Conservation (phyloP, 2,888 invertebrate species). For the Trissonchulus latispiculum region DNA sequence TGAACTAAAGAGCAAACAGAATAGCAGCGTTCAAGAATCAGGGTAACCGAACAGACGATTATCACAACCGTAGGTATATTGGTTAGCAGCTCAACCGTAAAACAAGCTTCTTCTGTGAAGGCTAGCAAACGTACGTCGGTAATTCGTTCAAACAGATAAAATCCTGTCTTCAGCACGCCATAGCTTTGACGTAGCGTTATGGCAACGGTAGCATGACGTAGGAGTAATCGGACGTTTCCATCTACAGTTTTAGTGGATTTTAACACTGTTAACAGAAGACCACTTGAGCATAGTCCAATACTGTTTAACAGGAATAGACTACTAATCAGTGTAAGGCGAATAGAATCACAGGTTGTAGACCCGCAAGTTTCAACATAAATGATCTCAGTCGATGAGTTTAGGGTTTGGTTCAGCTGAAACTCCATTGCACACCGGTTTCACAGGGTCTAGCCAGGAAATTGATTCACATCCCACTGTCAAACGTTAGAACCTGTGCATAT, state of each 20-base stretch:
- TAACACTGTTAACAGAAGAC: background rate
- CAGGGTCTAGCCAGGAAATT: too few species aligned
- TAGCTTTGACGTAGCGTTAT: background rate
- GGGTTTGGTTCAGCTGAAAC: too few species aligned
- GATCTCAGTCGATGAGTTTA: too few species aligned
- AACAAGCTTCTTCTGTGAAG: background rate
- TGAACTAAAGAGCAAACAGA: background rate
- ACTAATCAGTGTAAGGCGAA: background rate
- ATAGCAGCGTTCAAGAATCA: background rate
- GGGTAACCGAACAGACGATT: background rate
- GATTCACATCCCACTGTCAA: too few species aligned
- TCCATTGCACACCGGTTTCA: too few species aligned
- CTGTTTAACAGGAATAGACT: background rate
- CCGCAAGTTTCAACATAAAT: background rate
- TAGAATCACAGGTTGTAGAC: background rate
- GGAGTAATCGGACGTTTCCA: background rate
- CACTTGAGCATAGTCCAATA: background rate
- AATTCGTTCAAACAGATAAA: background rate
- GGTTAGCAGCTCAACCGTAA: background rate
- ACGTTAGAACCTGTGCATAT: too few species aligned
- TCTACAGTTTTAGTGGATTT: background rate
- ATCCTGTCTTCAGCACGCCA: background rate
- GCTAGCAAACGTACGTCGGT: background rate
- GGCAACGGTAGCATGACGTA: background rate
- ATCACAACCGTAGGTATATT: background rate